Base-by-base conservation (phyloP, 2,797 vertebrate species). In the Gadopsis marmoratus region DNA sequence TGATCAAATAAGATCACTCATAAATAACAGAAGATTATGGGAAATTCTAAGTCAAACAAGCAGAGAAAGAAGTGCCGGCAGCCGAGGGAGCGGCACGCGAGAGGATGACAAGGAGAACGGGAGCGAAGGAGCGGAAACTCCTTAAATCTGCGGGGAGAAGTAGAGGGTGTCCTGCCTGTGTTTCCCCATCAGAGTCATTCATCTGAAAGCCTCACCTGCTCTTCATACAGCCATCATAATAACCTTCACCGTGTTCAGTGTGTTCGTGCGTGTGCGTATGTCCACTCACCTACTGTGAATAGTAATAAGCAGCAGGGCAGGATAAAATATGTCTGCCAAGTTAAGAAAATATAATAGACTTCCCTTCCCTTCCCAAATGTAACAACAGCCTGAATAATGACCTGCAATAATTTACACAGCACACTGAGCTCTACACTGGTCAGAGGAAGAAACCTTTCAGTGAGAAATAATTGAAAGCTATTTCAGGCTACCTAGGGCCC, bases 141-240 rank as follows among this genome's bases (percentile, higher is more conserved):
- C 85, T 89, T 90, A 89, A 91, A 90, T 88, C 74, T 82, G 79
- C 51, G 51, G 35, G 64, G 73, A 70, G 78, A 90, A 86, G 86
- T 82, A 89, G 87, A 87, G 79, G 66, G 66, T 85, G 82, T 93
- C 91, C 91, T 88, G 81, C 77, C 74, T 86, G 81, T 85, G 82
- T 88, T 86, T 89, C 83, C 70, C 82, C 85, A 91, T 94, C 91
- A 76, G 65, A 89, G 71, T 82, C 83, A 87, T 77, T 92, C 91
- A 92, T 93, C 92, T 90, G 71, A 89, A 78, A 85, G 83, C 79
- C 73, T 89, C 82, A 86, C 89, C 83, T 91, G 91, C 79, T 93
- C 88, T 84, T 86, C 89, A 91, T 89, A 91, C 83, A 90, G 89
- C 85, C 86, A 77, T 82, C 81, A 89, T 93, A 94, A 93, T 89